Base-by-base conservation (phyloP, 2,113 vertebrate genomes). In the Eptesicus fuscus region DNA sequence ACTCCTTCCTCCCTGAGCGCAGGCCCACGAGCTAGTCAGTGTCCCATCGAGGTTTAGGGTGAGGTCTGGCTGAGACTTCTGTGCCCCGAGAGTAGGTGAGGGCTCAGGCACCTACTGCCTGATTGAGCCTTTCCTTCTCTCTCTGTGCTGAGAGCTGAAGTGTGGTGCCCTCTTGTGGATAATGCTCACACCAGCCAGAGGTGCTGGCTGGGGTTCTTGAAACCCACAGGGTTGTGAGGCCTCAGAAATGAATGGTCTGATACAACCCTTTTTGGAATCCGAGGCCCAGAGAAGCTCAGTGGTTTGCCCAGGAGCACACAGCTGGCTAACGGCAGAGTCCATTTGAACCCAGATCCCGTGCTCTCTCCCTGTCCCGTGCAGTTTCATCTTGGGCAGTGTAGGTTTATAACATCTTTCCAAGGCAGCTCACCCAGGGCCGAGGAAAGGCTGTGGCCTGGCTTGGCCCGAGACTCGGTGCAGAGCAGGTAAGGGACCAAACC, bases 111-210 rank as follows among this genome's bases (percentile, higher is more conserved):
- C 23, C 47, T 7, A 4, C 23, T 59, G n/a, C 65, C 7, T 8
- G 12, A 35, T 65, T 56, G 16, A 65, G 49, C 32, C 32, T 90
- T 53, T 49, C 8, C 35, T 11, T 23, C 25, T 28, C 42, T 40
- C 40, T 83, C 69, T 2, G 1, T 40, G 71, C 77, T 69, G 84
- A 82, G 28, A 88, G 20, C 59, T 51, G 82, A 90, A 69, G 17
- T 93, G 40, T 83, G 92, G 65, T 65, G 93, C 96, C 96, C 96
- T 77, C 96, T 97, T 25, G 88, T 95, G 96, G 96, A 35, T 83
- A 40, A 49, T 67, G 71, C 4, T 78, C 69, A 90, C 35, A 92
- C 30, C 65, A 47, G 35, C 88, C 49, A 25, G 12, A 49, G 23
- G 14, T 56, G 9, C 53, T 49, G 6, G 10, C 61, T 22, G 13